Conservation (phyloP, 1,140 invertebrate species). For the Eumeta japonica region DNA sequence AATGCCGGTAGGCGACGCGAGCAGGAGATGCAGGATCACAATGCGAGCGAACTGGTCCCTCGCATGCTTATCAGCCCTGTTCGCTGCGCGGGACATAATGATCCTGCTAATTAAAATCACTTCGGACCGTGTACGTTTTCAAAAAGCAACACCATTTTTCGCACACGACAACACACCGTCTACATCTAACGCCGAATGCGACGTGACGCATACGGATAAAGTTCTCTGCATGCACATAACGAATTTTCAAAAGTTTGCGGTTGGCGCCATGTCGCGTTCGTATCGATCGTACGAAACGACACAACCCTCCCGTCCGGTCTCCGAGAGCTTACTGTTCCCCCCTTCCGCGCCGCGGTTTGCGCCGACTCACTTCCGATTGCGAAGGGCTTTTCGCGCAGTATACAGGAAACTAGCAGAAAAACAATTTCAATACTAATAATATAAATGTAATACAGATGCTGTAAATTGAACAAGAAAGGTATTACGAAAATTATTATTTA, state of each 20-base stretch:
- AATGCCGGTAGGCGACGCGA: conserved; percentile 23
- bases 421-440: neutral
- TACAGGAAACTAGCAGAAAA: neutral
- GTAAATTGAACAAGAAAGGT: neutral
- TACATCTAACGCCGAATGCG: neutral
- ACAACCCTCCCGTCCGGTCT: conserved; percentile 33
- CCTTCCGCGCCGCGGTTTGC: conserved; percentile 40
- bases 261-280: conserved; percentile 38
- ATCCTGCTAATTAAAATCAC: conserved; percentile 34
- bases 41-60: conserved; percentile 38
- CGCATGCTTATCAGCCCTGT: conserved; percentile 42
- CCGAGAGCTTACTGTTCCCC: conserved; percentile 44
- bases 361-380: conserved; percentile 39
- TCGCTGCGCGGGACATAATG: conserved; percentile 39
- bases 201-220: neutral
- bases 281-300: conserved; percentile 23
- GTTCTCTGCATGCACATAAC: neutral
- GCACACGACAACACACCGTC: neutral
- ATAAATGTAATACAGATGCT: neutral
- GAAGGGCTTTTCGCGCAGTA: conserved; percentile 23
- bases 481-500: neutral
- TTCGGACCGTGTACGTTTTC: conserved; percentile 21
- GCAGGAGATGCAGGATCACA: conserved; percentile 41
- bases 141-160: neutral
- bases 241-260: conserved; percentile 13